phyloP scores from a whole-genome alignment of 2,797 vertebrate species.

The Enteromius trimaculatus region DNA sequence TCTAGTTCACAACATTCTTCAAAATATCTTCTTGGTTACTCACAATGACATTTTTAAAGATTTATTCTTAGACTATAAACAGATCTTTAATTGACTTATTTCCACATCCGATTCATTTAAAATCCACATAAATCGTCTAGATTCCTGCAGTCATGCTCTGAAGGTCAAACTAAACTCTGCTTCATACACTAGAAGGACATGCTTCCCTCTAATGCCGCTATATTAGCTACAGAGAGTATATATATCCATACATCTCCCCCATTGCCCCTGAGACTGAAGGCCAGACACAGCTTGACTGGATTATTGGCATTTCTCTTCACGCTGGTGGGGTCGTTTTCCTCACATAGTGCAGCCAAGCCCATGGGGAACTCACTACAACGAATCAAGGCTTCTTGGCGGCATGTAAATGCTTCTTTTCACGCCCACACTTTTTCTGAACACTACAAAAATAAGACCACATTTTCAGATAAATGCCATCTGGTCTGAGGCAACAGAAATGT shows the following conservation, averaged over 20 bases:
- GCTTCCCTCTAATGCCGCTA: background rate
- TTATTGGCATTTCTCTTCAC: constrained; percentile 38
- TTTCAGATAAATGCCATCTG: background rate
- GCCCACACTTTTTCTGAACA: background rate
- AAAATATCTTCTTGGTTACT: background rate
- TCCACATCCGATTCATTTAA: background rate
- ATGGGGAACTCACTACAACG: constrained; percentile 19
- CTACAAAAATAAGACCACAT: constrained; percentile 5
- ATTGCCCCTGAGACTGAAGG: background rate
- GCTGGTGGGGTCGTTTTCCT: constrained; percentile 38
- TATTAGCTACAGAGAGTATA: background rate
- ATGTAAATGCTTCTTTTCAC: constrained; percentile 15
- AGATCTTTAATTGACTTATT: background rate
- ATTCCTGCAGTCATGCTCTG: constrained; percentile 8
- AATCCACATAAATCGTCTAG: background rate
- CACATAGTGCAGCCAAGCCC: constrained; percentile 12
- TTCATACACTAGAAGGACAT: constrained; percentile 6
- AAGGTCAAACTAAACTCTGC: constrained; percentile 4
- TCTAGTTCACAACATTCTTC: background rate
- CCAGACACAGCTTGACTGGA: constrained; percentile 41
- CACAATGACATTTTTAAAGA: background rate
- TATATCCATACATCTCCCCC: constrained; percentile 21
- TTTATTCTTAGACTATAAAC: background rate
- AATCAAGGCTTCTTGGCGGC: constrained; percentile 21
- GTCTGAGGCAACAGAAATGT: background rate